Base-by-base conservation (phyloP, 2,113 vertebrate genomes). In the Petroica traversi region DNA sequence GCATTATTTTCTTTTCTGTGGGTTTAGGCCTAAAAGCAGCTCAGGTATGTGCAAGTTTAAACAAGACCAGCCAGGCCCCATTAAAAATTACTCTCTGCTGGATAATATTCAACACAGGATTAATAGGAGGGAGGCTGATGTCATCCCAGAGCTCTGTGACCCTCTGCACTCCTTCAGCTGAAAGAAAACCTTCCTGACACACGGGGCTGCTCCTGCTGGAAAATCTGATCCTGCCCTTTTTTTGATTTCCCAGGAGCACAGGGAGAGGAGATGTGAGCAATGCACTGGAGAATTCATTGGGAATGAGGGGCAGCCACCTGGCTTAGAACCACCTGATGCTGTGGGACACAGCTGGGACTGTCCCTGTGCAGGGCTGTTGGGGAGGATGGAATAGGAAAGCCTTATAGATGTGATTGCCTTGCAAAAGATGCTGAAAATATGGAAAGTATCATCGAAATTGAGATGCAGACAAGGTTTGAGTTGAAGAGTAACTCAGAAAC, bases 11-110 rank as follows among this genome's bases (percentile, higher is more conserved):
- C 93, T 92, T 95, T 97, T 95, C 92, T 94, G 85, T 49, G 92
- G 94, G 94, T 85, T 97, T 59, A 78, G 86, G 43, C 79, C 89
- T 96, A 93, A 91, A 94, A 95, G 95, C 94, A 97, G 95, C 96
- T 94, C 96, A 96, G 96, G 96, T 97, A 97, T 97, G 94, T 93
- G 95, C 96, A 95, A 97, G 96, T 97, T 97, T 91, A 96, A 97
- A 97, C 97, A 97, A 92, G 95, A 94, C 3, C 0, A 73, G 40
- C 85, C 68, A 55, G 94, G 95, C 95, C 92, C 96, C 95, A 95
- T 97, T 97, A 96, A 95, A 97, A 96, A 95, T 94, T 88, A 85
- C 95, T 97, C 96, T 95, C 95, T 94, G 68, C 94, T 97, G 97
- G 96, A 91, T 97, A 97, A 97, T 97, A 94, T 96, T 97, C 97